Evolutionary conservation across 2,797 vertebrate species (phyloP).

Genomic region (Pseudocheirus occidentalis): DNA sequence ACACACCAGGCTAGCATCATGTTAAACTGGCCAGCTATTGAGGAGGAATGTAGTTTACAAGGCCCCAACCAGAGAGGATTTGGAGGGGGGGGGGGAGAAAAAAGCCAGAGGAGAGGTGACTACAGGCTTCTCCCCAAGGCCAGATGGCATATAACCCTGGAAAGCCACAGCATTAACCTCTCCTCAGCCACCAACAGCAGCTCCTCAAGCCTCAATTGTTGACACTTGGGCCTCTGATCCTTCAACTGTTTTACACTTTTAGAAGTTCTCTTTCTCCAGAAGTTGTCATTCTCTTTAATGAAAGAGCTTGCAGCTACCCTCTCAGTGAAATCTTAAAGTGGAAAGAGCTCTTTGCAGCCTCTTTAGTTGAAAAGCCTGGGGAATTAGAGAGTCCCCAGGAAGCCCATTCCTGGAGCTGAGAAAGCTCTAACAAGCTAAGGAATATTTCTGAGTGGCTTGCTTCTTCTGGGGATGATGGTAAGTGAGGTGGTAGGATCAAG

Average conservation of each 20-base stretch:
- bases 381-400: not conserved
- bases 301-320: not conserved
- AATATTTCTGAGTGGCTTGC: not conserved
- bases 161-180: not conserved
- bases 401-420: not conserved
- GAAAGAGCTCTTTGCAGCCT: not conserved
- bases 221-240: not conserved
- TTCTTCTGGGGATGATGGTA: not conserved
- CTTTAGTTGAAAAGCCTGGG: not conserved
- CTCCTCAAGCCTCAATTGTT: not conserved
- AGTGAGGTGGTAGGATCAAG: fast-evolving
- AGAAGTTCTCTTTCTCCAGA: not conserved
- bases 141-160: not conserved
- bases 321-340: fast-evolving
- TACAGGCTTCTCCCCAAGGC: not conserved
- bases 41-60: not conserved
- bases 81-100: fast-evolving
- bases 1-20: too few relatives aligned
- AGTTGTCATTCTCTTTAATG: not conserved
- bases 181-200: not conserved
- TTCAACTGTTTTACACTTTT: not conserved
- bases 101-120: not conserved
- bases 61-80: not conserved
- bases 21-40: not conserved
- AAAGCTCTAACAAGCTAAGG: not conserved